Evolutionary conservation across 2,888 invertebrate genomes (phyloP), one percentile per base, ranked within the genome.

Genomic region (Parasteatoda lunata): DNA sequence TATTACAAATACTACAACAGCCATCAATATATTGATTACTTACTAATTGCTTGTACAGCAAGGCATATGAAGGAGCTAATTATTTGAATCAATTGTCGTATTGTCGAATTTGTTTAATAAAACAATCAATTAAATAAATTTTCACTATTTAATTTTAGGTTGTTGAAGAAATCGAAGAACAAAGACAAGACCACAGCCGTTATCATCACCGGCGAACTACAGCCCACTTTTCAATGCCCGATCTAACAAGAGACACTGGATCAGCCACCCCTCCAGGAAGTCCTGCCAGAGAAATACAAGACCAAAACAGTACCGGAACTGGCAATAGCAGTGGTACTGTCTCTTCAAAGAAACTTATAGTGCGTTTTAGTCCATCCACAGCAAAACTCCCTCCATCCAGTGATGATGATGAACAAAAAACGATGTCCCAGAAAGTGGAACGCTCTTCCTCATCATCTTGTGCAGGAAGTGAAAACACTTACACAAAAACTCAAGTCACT

Each of bases 171-270:
- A 88, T 84, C n/a, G 79, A 85, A 52, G 85, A 84, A 52, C 84
- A 89, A 15, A 52, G 77, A n/a, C 65, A 70, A 51, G 83, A 79
- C 15, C 77, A 77, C 30, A 88, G 88, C 52, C 80, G 83, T 9
- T 77, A 81, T 30, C 89, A 88, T 49, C 88, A 89, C 45, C 71
- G 89, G 9, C 76, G 88, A 0, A 88, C 91, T 52, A 90, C 91
- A 9, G 91, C 91, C 5, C 91, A 91, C 89, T 91, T 91, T 77
- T 92, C 92, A 4, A 91, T 92, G 91, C 92, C 92, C 3, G 92
- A 92, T 84, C 90, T 92, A n/a, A 91, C 91, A 30, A 90, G 90
- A 80, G 90, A 90, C 13, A 90, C 90, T 4, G 76, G 80, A 3
- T 77, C 71, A 5, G 48, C 49, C 5, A 76, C 89, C 0, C 86